phyloP scores from a whole-genome alignment of 2,888 invertebrate species.

The Melieria omissa region DNA sequence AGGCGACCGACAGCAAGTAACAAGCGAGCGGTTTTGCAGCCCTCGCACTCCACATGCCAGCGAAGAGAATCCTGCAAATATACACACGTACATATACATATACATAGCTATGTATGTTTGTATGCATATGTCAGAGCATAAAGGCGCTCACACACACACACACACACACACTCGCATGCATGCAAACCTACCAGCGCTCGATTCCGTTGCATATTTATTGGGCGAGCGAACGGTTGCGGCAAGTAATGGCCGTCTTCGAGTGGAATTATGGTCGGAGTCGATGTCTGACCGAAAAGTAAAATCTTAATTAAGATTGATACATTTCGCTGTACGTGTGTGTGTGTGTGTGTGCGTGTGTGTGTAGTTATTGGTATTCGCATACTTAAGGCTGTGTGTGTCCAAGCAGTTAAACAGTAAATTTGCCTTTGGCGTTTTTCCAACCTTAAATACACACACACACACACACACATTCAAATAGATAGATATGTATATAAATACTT shows the following conservation, averaged over 20 bases:
- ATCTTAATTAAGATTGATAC: conserved; percentile 65
- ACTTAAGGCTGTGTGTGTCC: no score
- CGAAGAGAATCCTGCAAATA: not conserved
- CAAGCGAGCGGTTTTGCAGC: no score
- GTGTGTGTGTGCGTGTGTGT: not conserved
- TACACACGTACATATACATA: not conserved
- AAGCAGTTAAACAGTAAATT: no score
- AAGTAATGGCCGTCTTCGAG: conserved; percentile 14
- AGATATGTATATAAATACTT: not conserved
- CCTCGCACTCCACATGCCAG: not conserved
- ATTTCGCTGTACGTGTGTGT: conserved; percentile 41
- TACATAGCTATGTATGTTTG: no score
- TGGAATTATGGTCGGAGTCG: conserved; percentile 26
- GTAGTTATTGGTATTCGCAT: not conserved
- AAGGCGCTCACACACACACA: not conserved
- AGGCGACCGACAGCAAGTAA: no score
- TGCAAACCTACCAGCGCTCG: not conserved
- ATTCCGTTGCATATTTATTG: no score
- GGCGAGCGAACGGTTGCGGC: conserved; percentile 7
- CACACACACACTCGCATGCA: not conserved
- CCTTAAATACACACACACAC: not conserved
- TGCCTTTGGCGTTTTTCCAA: no score
- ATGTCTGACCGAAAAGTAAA: conserved; percentile 50
- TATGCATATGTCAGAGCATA: no score
- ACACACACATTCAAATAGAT: not conserved